Base-by-base conservation (phyloP, 1,140 invertebrate species). In the Lineus longissimus region DNA sequence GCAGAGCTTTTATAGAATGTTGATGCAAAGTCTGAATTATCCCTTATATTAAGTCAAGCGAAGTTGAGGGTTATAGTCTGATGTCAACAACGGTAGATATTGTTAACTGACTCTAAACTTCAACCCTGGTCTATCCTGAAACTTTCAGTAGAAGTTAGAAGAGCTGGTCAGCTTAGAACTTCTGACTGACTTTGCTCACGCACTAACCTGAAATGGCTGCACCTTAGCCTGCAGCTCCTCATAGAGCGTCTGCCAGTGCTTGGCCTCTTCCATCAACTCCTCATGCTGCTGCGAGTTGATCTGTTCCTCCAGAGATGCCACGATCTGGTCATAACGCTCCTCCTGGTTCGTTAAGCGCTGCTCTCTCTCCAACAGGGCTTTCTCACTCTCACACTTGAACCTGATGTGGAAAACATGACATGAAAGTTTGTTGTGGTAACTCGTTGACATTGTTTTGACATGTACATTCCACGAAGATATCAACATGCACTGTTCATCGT, bases 201-300 rank as follows among this genome's bases (percentile, higher is more conserved):
- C n/a, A 45, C 19, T 27, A 43, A 55, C 71, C 72, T 72, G 59
- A 74, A 67, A 79, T 17, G 77, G 75, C 41, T 69, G 67, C 1
- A 77, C 73, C 31, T 76, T 75, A 17, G 67, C 64, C 60, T 68
- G 66, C n/a, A 77, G 63, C 0, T 74, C 73, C 47, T 76, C 71
- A 70, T 73, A 79, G 60, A 71, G 55, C 19, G 47, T 58, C 30
- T 68, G 64, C 73, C 75, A 77, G 6, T 30, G 55, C n/a, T 15
- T 2, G 13, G 27, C 55, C 22, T 56, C 55, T 7, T 30, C 13
- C 1, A 56, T 27, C 55, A 56, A 27, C 27, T 56, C 13, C 23
- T 31, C 31, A 7, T 17, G n/a, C 22, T 56, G 27, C 55, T 23
- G 19, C n/a, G n/a, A 1, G 55, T 56, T 56, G 2, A 56, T 13